phyloP scores from a whole-genome alignment of 53 echinoderm and acorn worm genomes.

The Echinarachnius parma region DNA sequence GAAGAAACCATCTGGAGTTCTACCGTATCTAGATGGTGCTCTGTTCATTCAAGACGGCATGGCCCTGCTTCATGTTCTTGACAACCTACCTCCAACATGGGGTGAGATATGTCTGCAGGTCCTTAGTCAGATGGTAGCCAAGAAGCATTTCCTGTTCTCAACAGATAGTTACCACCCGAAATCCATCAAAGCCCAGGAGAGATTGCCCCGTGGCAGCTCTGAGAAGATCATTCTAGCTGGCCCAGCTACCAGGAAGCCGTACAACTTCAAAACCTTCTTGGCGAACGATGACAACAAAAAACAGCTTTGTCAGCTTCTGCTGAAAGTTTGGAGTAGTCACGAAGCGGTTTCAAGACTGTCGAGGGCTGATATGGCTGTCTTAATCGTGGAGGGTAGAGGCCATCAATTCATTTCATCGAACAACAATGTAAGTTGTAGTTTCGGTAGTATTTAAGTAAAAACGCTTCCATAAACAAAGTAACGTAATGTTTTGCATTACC shows the following conservation, averaged over 20 bases:
- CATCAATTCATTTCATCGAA: slow-evolving; percentile 34
- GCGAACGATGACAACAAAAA: slow-evolving; percentile 48
- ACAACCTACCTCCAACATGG: slow-evolving; percentile 47
- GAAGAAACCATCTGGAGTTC: slow-evolving; percentile 31
- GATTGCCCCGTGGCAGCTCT: slow-evolving; percentile 39
- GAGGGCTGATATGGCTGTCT: slow-evolving; percentile 11
- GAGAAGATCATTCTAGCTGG: slow-evolving; percentile 26
- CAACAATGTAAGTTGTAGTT: slow-evolving; percentile 24
- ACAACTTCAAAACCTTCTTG: slow-evolving; percentile 48
- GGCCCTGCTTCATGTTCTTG: not conserved
- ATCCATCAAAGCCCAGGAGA: slow-evolving; percentile 56
- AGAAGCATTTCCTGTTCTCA: slow-evolving; percentile 53
- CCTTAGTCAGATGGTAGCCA: slow-evolving; percentile 54
- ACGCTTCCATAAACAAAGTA: no score
- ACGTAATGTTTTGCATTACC: no score
- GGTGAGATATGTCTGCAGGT: slow-evolving; percentile 50
- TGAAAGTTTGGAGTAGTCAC: slow-evolving; percentile 25
- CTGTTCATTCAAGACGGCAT: slow-evolving; percentile 13
- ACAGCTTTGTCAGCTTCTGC: slow-evolving; percentile 39
- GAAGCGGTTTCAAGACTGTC: slow-evolving; percentile 24
- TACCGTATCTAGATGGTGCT: not conserved
- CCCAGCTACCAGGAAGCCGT: slow-evolving; percentile 33
- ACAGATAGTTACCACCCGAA: slow-evolving; percentile 48
- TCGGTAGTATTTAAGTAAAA: no score
- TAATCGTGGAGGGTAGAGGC: slow-evolving; percentile 48